phyloP scores from a whole-genome alignment of 2,888 invertebrate species.

The Nysson spinosus region DNA sequence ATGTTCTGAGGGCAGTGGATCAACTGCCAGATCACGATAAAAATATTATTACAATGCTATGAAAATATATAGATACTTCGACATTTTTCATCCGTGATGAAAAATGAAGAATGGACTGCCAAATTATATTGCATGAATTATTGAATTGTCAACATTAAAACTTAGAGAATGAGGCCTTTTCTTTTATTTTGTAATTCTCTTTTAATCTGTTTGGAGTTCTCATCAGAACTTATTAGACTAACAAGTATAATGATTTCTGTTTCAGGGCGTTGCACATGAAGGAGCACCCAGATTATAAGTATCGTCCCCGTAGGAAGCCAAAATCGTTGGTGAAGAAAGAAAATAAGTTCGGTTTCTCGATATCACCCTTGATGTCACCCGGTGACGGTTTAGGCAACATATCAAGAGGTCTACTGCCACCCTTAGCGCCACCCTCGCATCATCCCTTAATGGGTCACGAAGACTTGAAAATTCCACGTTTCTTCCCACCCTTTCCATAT shows the following conservation, averaged over 20 bases:
- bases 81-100: too few species aligned
- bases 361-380: constrained; percentile 82
- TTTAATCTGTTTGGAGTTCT: too few species aligned
- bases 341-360: constrained; percentile 85
- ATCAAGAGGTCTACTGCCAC: constrained; percentile 73
- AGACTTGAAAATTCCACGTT: constrained; percentile 83
- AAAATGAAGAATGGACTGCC: too few species aligned
- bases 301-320: constrained; percentile 91
- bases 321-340: constrained; percentile 91
- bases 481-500: constrained; percentile 86
- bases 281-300: constrained; percentile 95
- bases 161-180: too few species aligned
- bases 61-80: neutral
- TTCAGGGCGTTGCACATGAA: constrained; percentile 94
- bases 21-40: constrained; percentile 20
- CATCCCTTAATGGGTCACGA: constrained; percentile 79
- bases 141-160: too few species aligned
- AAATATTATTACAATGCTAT: too few species aligned
- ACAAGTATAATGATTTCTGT: too few species aligned
- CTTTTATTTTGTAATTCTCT: too few species aligned
- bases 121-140: too few species aligned
- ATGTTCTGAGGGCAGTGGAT: constrained; percentile 12
- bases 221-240: too few species aligned
- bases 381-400: constrained; percentile 74
- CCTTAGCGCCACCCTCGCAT: constrained; percentile 78